Conservation (phyloP, 2,888 invertebrate species). For the Clunio marinus region DNA sequence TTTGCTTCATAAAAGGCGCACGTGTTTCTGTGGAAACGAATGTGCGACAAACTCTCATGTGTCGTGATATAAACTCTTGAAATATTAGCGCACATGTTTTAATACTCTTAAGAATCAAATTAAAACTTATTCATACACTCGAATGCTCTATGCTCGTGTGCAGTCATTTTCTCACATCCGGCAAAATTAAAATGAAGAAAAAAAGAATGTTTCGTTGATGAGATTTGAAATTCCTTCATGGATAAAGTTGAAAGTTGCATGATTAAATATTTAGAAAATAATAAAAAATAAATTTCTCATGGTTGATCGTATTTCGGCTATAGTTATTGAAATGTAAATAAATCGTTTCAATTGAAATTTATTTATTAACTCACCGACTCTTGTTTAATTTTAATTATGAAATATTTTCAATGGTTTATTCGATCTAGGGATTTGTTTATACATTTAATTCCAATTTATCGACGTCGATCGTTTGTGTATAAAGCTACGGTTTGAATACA, state of each 20-base stretch:
- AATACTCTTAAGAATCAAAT: constrained; percentile 4
- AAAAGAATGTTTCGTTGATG: too few relatives aligned
- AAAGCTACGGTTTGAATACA: background rate
- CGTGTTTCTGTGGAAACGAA: background rate
- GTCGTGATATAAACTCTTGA: background rate
- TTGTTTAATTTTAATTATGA: constrained; percentile 19
- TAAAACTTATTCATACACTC: too few relatives aligned
- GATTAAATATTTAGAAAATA: too few relatives aligned
- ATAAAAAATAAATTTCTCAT: background rate
- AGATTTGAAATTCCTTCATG: too few relatives aligned
- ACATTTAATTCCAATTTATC: background rate
- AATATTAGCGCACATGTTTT: background rate
- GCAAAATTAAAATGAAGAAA: too few relatives aligned
- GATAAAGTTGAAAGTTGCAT: too few relatives aligned
- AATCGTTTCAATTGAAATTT: background rate
- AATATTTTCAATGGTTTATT: background rate
- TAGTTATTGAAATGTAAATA: background rate
- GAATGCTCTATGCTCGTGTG: too few relatives aligned
- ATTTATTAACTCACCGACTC: constrained; percentile 4
- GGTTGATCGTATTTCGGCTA: background rate
- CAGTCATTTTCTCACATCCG: too few relatives aligned
- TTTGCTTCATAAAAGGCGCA: background rate
- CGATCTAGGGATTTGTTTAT: constrained; percentile 1
- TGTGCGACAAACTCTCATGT: background rate
- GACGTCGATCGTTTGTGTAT: too few relatives aligned